Evolutionary conservation across 2,888 invertebrate species (phyloP).

Genomic region (Steromphala cineraria): DNA sequence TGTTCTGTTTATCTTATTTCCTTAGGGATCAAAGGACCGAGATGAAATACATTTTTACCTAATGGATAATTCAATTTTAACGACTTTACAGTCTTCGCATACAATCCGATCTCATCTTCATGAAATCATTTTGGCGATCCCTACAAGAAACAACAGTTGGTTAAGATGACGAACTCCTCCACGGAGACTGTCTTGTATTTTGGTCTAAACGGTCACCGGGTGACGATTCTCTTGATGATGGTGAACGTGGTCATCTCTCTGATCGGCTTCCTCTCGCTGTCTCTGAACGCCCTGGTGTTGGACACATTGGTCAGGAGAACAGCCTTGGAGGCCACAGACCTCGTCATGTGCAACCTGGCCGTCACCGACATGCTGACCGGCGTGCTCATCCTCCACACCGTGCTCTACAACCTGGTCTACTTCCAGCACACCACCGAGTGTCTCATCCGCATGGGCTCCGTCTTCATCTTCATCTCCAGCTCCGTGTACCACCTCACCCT

Average conservation of each 20-base stretch:
- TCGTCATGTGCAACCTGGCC: conserved; percentile 7
- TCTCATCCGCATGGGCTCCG: conserved; percentile 7
- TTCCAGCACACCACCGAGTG: conserved; percentile 17
- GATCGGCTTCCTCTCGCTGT: conserved; percentile 1
- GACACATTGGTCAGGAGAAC: not conserved
- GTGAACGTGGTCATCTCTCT: not conserved
- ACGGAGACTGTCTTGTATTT: not conserved
- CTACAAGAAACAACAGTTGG: too few relatives aligned
- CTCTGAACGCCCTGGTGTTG: conserved; percentile 22
- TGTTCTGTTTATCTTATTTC: too few relatives aligned
- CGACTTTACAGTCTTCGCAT: too few relatives aligned
- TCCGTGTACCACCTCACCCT: conserved; percentile 15
- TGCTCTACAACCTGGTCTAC: not conserved
- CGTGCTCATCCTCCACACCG: not conserved
- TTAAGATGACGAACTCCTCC: not conserved
- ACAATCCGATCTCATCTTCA: too few relatives aligned
- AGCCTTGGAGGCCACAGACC: not conserved
- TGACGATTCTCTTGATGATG: not conserved
- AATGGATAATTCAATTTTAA: too few relatives aligned
- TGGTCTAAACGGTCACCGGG: not conserved
- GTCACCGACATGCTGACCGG: conserved; percentile 15
- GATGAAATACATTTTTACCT: too few relatives aligned
- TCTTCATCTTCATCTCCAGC: not conserved
- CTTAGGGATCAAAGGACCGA: too few relatives aligned
- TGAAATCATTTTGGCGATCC: too few relatives aligned